Conservation (phyloP, 1,140 invertebrate genomes). For the Caligus rogercresseyi region DNA sequence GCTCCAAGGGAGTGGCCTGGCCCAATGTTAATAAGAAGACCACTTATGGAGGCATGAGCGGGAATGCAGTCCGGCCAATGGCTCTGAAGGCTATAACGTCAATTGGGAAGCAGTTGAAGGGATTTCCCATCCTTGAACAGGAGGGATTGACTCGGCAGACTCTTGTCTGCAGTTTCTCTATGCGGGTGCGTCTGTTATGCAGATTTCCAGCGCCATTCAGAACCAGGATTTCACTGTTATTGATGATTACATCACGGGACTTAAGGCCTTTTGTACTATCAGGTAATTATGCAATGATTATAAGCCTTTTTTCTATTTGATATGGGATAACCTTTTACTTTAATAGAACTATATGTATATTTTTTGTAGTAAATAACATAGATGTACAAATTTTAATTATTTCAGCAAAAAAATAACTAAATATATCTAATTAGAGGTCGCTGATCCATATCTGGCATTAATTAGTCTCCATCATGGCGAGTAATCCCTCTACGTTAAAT, state of each 20-base stretch:
- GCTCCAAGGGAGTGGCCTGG: slow-evolving; percentile 63
- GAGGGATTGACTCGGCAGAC: slow-evolving; percentile 89
- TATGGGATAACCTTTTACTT: too few relatives aligned
- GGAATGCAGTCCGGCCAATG: slow-evolving; percentile 83
- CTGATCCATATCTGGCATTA: too few relatives aligned
- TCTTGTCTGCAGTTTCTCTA: slow-evolving; percentile 77
- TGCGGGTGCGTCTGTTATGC: slow-evolving; percentile 71
- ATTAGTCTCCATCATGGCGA: too few relatives aligned
- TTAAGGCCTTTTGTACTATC: slow-evolving; percentile 77
- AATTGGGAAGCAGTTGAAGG: slow-evolving; percentile 59
- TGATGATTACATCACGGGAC: slow-evolving; percentile 75
- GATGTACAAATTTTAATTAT: too few relatives aligned
- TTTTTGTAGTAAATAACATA: too few relatives aligned
- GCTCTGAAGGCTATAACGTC: slow-evolving; percentile 72
- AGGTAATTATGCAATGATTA: slow-evolving; percentile 28
- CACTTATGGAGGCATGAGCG: slow-evolving; percentile 90
- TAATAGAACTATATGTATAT: too few relatives aligned
- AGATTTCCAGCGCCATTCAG: slow-evolving; percentile 78
- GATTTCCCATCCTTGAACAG: slow-evolving; percentile 81
- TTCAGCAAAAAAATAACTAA: too few relatives aligned
- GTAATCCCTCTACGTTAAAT: too few relatives aligned
- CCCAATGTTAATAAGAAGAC: slow-evolving; percentile 64
- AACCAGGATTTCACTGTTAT: slow-evolving; percentile 95
- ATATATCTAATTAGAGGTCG: too few relatives aligned
- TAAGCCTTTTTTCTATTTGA: background rate